A percentile compares a stretch with the other conserved stretches of the same genome.
Conservation (phyloP, 2,888 invertebrate genomes). For the Heliconius ethilla region DNA sequence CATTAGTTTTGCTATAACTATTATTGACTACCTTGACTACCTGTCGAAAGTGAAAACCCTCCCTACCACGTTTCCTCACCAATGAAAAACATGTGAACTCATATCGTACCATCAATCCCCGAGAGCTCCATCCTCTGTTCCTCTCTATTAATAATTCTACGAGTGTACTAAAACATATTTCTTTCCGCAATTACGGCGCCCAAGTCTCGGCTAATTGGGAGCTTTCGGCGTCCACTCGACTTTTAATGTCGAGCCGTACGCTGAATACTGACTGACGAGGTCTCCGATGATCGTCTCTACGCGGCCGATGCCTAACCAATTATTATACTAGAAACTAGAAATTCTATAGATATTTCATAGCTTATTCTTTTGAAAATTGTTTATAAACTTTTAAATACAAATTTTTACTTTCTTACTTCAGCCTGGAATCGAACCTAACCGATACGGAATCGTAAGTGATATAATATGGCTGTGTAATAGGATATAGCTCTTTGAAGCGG, state of each 20-base stretch:
- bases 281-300: slow-evolving; percentile 49
- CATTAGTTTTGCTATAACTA: not conserved
- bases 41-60: not conserved
- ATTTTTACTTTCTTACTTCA: not conserved
- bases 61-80: slow-evolving; percentile 55
- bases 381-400: slow-evolving; percentile 29
- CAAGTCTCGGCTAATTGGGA: slow-evolving; percentile 77
- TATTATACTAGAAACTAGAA: slow-evolving; percentile 48
- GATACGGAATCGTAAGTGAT: slow-evolving; percentile 5
- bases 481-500: slow-evolving; percentile 14
- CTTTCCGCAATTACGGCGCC: slow-evolving; percentile 74
- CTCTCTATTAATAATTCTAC: slow-evolving; percentile 64
- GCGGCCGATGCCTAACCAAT: slow-evolving; percentile 50
- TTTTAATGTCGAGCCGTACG: slow-evolving; percentile 64
- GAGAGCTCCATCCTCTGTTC: slow-evolving; percentile 41
- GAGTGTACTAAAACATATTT: slow-evolving; percentile 70
- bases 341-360: slow-evolving; percentile 54
- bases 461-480: slow-evolving; percentile 5
- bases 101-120: slow-evolving; percentile 12
- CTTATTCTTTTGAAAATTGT: slow-evolving; percentile 55
- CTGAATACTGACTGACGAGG: slow-evolving; percentile 49
- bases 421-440: not conserved
- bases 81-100: slow-evolving; percentile 57
- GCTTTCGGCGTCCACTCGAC: slow-evolving; percentile 73
- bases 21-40: not conserved